Base-by-base conservation (phyloP, 2,797 vertebrate species). In the Poeciliopsis gracilis region DNA sequence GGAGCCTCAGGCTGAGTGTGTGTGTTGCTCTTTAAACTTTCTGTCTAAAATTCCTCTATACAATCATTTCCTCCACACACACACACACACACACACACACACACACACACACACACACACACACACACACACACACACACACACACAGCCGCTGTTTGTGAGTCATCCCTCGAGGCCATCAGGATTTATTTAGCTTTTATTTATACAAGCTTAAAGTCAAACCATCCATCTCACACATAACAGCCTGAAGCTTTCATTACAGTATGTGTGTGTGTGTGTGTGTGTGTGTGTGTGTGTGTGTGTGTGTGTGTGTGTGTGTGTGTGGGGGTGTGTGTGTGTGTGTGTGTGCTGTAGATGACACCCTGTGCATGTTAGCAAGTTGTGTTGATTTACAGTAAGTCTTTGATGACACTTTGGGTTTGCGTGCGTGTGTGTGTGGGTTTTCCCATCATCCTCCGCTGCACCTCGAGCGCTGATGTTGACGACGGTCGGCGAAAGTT, bases 121-220 rank as follows among this genome's bases (percentile, higher is more conserved):
- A n/a, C n/a, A n/a, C n/a, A n/a, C n/a, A n/a, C n/a, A n/a, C n/a
- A n/a, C n/a, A n/a, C 76, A 53, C 77, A 81, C 79, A 82, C 82
- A 78, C 82, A 75, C 79, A 41, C 74, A 8, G 38, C 71, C 69
- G 77, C 77, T 81, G 79, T 82, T 82, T 86, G 84, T 79, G 76
- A 88, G 79, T 84, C 83, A 87, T 90, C 87, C 93, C 91, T 91
- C 75, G 83, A 89, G 92, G 92, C 92, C 85, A 88, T 91, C 90
- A 86, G 79, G 84, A 89, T 94, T 93, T 93, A 93, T 93, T 94
- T 93, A 90, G 89, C 89, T 91, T 92, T 93, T 93, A 93, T 94
- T 93, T 93, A 93, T 92, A 93, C 90, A 93, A 91, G 92, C 92
- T 93, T 91, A 85, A 89, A 94, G 92, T 92, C 91, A 91, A 87